phyloP scores from a whole-genome alignment of 2,113 vertebrate species.

The Macaca fascicularis region T2T-MFA8v1.1 NC_088379.1:40523501-40524000 shows the following conservation, averaged over 20 bases:
- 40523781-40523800: neutral
- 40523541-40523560: neutral
- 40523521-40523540: neutral
- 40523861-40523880: neutral
- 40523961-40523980: neutral
- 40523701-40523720: neutral
- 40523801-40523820: neutral
- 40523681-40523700: constrained; percentile 1
- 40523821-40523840: neutral
- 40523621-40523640: neutral
- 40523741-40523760: neutral
- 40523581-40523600: neutral
- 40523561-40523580: neutral
- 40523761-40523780: neutral
- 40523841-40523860: neutral
- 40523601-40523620: neutral
- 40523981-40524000: neutral
- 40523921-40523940: neutral
- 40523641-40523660: neutral
- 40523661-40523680: constrained; percentile 19
- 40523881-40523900: neutral
- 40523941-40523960: neutral
- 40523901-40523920: neutral
- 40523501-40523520: neutral
- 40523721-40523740: neutral